Conservation (phyloP, 2,888 invertebrate species). For the Tridacna crocea region DNA sequence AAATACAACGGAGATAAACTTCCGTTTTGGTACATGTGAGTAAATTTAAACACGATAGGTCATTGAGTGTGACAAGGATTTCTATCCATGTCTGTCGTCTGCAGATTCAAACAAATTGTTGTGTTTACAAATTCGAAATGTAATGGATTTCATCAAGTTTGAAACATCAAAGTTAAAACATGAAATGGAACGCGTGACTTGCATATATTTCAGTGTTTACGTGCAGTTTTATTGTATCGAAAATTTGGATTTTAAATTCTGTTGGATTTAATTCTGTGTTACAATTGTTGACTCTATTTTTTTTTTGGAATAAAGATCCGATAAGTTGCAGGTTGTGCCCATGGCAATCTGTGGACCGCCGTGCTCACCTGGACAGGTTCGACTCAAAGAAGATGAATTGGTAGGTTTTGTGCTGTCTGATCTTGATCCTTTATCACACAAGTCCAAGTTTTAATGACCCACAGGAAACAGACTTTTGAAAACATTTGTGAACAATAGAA, state of each 20-base stretch:
- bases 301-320: background rate
- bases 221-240: too few relatives aligned
- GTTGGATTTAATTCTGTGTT: background rate
- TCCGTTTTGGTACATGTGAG: constrained; percentile 23
- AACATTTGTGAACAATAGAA: too few relatives aligned
- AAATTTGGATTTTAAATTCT: too few relatives aligned
- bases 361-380: constrained; percentile 43
- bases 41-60: constrained; percentile 9
- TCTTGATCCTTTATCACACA: too few relatives aligned
- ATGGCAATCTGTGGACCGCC: constrained; percentile 58
- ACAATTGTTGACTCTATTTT: too few relatives aligned
- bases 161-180: constrained; percentile 10
- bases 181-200: background rate
- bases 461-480: too few relatives aligned
- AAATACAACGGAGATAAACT: constrained; percentile 19
- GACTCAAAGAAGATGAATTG: constrained; percentile 38
- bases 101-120: background rate
- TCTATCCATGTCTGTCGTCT: background rate
- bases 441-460: too few relatives aligned
- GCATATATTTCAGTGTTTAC: too few relatives aligned
- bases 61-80: constrained; percentile 16
- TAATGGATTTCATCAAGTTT: constrained; percentile 1
- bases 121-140: background rate
- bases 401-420: constrained; percentile 15
- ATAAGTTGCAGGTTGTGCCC: background rate